These are phyloP conservation scores for Struthidea cinerea DNA, from an alignment of 2,113 vertebrate species.

Conservation along the genomic window DNA sequence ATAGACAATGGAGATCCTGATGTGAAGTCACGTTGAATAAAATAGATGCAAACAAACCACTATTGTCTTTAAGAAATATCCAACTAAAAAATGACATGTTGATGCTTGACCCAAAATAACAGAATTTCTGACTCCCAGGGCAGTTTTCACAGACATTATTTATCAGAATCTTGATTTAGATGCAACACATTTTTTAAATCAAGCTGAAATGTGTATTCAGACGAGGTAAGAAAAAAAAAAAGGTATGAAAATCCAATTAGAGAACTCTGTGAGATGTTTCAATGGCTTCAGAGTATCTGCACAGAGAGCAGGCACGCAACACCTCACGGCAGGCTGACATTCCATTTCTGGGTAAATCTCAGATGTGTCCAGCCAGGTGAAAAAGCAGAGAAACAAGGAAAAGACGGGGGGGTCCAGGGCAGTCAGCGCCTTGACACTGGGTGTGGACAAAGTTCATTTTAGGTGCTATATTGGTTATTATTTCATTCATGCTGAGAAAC, in stretches of 20 bases:
- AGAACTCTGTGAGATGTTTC: not conserved
- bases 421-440: not conserved
- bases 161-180: not conserved
- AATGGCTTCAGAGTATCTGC: not conserved
- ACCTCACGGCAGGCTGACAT: not conserved
- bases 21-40: not conserved
- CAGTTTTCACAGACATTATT: not conserved
- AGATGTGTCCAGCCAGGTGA: not conserved
- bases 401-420: accelerated
- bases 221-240: not conserved
- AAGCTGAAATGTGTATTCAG: not conserved
- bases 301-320: not conserved
- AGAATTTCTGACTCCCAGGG: not conserved
- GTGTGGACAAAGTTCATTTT: not conserved
- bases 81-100: not conserved
- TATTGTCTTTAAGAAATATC: not conserved
- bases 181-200: accelerated
- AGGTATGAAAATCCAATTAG: not conserved
- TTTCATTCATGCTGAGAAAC: not conserved
- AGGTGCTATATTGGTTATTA: not conserved
- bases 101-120: not conserved
- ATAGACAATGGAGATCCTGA: not conserved
- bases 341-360: not conserved
- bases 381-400: not conserved
- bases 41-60: not conserved